Conservation (phyloP, 1,140 invertebrate species). For the Ostrea denselamellosa region DNA sequence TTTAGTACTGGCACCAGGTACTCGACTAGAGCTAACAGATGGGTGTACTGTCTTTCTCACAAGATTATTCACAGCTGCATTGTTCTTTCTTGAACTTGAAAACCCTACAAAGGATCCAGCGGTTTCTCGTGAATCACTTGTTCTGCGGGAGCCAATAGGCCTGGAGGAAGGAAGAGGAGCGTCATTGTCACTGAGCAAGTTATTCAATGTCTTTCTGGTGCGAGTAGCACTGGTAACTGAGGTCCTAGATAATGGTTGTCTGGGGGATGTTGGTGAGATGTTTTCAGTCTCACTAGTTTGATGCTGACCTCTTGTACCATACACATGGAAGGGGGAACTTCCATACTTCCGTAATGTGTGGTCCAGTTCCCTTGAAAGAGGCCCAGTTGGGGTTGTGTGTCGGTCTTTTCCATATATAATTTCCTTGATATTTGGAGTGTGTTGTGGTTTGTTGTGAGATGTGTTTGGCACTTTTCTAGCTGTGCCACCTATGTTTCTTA, state of each 20-base stretch:
- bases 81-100: background rate
- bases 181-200: slow-evolving; percentile 36
- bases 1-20: background rate
- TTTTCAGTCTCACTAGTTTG: slow-evolving; percentile 40
- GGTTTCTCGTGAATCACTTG: background rate
- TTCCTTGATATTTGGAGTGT: slow-evolving; percentile 48
- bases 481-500: slow-evolving; percentile 31
- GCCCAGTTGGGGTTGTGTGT: slow-evolving; percentile 21
- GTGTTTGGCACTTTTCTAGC: slow-evolving; percentile 30
- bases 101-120: slow-evolving; percentile 4
- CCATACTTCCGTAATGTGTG: slow-evolving; percentile 62
- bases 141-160: background rate
- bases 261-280: background rate
- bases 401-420: slow-evolving; percentile 18
- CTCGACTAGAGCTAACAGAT: background rate
- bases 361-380: slow-evolving; percentile 49
- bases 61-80: slow-evolving; percentile 13
- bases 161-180: background rate
- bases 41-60: background rate
- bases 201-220: slow-evolving; percentile 45
- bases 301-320: background rate
- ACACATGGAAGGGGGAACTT: slow-evolving; percentile 46
- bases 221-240: slow-evolving; percentile 39
- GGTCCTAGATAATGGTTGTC: background rate
- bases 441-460: slow-evolving; percentile 50